Conservation (phyloP, 2,113 vertebrate genomes). For the Spheniscus mendiculus region DNA sequence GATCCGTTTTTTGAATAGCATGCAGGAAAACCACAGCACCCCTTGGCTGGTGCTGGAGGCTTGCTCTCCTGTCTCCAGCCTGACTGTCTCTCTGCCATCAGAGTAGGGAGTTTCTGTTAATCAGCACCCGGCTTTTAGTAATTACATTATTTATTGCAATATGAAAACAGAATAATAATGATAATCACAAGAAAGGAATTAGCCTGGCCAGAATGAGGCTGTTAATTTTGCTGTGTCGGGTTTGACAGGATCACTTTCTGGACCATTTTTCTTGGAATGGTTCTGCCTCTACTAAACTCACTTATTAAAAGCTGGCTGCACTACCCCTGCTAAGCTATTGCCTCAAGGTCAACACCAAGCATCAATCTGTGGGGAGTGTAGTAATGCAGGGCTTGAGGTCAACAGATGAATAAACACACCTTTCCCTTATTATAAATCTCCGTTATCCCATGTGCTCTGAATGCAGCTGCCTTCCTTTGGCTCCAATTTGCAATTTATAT, state of each 20-base stretch:
- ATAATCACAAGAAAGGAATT: background rate
- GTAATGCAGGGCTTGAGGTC: constrained; percentile 3
- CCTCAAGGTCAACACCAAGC: background rate
- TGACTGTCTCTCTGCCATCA: background rate
- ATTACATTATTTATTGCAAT: constrained; percentile 15
- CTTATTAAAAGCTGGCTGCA: background rate
- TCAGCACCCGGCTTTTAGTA: background rate
- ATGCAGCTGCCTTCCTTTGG: background rate
- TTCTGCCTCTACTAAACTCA: background rate
- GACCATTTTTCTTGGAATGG: background rate
- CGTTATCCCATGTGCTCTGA: background rate
- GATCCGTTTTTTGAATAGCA: accelerated
- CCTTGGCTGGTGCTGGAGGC: background rate
- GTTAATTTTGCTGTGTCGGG: background rate
- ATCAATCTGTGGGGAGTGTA: background rate
- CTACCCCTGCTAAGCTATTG: background rate
- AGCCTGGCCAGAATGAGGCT: background rate
- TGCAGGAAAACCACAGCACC: background rate
- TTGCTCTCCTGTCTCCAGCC: background rate
- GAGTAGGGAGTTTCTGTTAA: background rate
- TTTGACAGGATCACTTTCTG: background rate
- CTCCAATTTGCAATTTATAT: constrained; percentile 4
- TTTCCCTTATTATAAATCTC: background rate
- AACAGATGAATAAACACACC: background rate
- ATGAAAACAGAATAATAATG: background rate